Evolutionary conservation across 2,797 vertebrate genomes (phyloP).

Genomic region (Psittacula echo): DNA sequence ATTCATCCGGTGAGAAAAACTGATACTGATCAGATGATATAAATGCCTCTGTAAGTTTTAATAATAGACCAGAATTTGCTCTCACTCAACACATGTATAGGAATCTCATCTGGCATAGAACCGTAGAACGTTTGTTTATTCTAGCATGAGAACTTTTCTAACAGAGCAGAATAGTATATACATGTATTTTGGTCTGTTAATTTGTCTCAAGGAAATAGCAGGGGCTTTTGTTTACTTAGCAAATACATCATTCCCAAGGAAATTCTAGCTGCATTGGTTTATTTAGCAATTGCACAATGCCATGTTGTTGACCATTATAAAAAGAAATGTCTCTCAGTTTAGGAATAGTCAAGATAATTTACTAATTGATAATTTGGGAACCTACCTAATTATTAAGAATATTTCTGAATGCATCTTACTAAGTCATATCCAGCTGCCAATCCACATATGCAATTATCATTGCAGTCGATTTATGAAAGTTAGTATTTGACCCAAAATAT

Average conservation of each 20-base stretch:
- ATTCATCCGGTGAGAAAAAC: not conserved
- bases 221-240: constrained; percentile 22
- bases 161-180: not conserved
- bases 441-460: not conserved
- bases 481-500: not conserved
- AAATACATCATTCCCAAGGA: constrained; percentile 38
- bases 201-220: constrained; percentile 63
- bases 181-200: constrained; percentile 21
- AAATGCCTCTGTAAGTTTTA: not conserved
- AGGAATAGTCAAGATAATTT: not conserved
- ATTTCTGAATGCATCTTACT: not conserved
- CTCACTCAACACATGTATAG: not conserved
- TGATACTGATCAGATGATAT: not conserved
- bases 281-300: constrained; percentile 37
- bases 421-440: not conserved
- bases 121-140: constrained; percentile 6
- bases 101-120: not conserved
- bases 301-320: not conserved
- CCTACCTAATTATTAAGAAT: not conserved
- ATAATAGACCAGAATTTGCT: not conserved
- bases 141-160: constrained; percentile 24
- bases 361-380: not conserved
- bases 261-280: constrained; percentile 27
- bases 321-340: not conserved
- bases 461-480: not conserved